These are phyloP conservation scores for Lordiphosa mommai DNA, from an alignment of 1,140 invertebrate genomes.

Conservation along the genomic window DNA sequence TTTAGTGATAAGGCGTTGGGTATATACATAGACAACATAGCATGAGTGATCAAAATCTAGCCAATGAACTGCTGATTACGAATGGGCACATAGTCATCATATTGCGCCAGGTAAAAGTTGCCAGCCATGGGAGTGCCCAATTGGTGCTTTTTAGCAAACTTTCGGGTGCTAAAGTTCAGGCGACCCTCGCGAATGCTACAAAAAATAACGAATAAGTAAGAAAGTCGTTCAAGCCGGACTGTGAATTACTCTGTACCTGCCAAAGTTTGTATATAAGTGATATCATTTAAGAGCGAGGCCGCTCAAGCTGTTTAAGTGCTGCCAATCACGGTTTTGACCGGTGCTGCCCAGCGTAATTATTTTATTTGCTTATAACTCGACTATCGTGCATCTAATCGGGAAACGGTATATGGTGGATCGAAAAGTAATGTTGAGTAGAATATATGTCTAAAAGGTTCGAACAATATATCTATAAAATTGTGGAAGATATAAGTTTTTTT, in stretches of 20 bases:
- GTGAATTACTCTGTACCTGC: not conserved
- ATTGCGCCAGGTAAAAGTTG: conserved; percentile 94
- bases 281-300: too few species aligned
- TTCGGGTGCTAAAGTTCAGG: conserved; percentile 87
- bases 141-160: conserved; percentile 91
- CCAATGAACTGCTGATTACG: conserved; percentile 42
- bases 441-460: too few species aligned
- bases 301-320: too few species aligned
- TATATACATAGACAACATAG: conserved; percentile 6
- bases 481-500: too few species aligned
- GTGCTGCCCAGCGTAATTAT: too few species aligned
- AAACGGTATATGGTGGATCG: too few species aligned
- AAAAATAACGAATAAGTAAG: not conserved
- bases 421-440: too few species aligned
- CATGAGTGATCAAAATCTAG: conserved; percentile 28
- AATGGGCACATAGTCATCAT: conserved; percentile 93
- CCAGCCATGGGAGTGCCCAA: conserved; percentile 90
- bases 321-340: too few species aligned
- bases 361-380: too few species aligned
- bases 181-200: conserved; percentile 84
- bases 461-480: too few species aligned
- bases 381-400: too few species aligned
- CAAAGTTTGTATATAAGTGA: too few species aligned
- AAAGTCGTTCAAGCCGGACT: not conserved
- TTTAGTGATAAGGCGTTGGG: conserved; percentile 32